Conservation (phyloP, 1,140 invertebrate species). For the Melanaphis sacchari region DNA sequence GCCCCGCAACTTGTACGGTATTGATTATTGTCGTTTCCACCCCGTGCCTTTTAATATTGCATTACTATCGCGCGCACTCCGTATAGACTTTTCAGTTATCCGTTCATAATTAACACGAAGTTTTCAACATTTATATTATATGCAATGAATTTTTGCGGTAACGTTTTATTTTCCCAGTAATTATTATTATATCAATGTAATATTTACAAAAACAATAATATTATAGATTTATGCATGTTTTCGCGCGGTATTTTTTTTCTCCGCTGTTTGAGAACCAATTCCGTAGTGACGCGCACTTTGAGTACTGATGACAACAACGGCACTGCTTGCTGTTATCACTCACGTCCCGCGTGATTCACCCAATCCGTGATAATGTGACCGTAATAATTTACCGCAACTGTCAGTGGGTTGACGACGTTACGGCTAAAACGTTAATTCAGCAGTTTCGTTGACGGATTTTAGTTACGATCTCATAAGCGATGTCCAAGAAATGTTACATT, state of each 20-base stretch:
- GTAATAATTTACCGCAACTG: not conserved
- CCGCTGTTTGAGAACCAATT: not conserved
- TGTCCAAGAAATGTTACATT: constrained; percentile 61
- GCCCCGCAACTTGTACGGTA: not conserved
- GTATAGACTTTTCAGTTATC: not conserved
- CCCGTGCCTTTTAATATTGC: not conserved
- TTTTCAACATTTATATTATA: not conserved
- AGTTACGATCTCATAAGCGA: not conserved
- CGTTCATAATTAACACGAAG: not conserved
- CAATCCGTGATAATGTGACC: not conserved
- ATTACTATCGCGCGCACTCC: not conserved
- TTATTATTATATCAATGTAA: not conserved
- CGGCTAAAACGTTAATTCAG: not conserved
- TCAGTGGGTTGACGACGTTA: not conserved
- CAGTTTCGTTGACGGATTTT: not conserved
- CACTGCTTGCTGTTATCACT: not conserved
- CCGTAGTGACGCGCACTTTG: not conserved
- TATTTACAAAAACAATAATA: not conserved
- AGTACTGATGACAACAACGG: not conserved
- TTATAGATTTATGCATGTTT: not conserved
- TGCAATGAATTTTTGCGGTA: not conserved
- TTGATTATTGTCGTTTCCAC: constrained; percentile 28
- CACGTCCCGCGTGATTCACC: not conserved
- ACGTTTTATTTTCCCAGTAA: not conserved
- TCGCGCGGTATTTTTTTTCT: not conserved